Evolutionary conservation across 2,888 invertebrate genomes (phyloP), one percentile per base, ranked within the genome.

Genomic region (Carcina quercana): DNA sequence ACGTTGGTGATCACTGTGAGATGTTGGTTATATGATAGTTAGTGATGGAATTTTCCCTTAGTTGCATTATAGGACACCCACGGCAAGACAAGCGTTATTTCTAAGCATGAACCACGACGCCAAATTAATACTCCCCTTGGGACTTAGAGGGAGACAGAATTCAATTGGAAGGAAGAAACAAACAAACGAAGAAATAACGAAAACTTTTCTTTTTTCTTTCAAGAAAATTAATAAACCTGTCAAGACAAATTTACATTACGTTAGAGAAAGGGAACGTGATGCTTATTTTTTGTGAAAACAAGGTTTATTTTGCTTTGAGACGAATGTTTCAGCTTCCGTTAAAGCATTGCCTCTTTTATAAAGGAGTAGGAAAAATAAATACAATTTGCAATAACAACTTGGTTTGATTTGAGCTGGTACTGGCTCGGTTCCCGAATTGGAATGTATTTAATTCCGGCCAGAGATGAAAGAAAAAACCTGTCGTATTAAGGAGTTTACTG

Each of bases 351-450:
- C 63, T 50, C 64, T 58, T 63, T 73, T 72, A 64, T 53, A 53
- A 59, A 55, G 55, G 59, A 57, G 63, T 61, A 63, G 59, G 51
- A 49, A 65, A 69, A 71, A n/a, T n/a, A n/a, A 67, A 70, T 59
- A 61, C 69, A 72, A 74, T 73, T 74, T 70, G 62, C 47, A 67
- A 74, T 62, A 73, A 71, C 72, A 74, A 67, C 51, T 54, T 48
- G 53, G 59, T 67, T 61, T 67, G 64, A 63, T 67, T 66, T 50
- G 32, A 44, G 28, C 38, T 50, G n/a, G n/a, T n/a, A n/a, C n/a
- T n/a, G n/a, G n/a, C n/a, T n/a, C n/a, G n/a, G n/a, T n/a, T n/a
- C n/a, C n/a, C n/a, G n/a, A n/a, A n/a, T n/a, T n/a, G n/a, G n/a
- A n/a, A n/a, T n/a, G n/a, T n/a, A n/a, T n/a, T n/a, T n/a, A n/a